Evolutionary conservation across 2,113 vertebrate genomes (phyloP).

Genomic region (Sardina pilchardus): DNA sequence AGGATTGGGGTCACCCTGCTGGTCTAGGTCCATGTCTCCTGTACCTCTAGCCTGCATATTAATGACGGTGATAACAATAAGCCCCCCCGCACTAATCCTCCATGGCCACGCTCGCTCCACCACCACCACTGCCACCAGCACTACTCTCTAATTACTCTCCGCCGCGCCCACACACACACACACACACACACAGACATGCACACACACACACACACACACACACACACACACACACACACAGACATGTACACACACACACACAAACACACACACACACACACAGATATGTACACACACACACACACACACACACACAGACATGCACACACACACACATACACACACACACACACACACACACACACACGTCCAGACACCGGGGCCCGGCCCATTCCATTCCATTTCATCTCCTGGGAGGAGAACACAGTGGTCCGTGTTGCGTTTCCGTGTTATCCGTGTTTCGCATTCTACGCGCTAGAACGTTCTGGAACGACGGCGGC

Average conservation of each 20-base stretch:
- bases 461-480: neutral
- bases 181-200: neutral
- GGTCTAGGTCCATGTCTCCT: neutral
- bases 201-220: neutral
- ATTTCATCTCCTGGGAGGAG: no score
- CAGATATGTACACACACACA: no score
- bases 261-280: no score
- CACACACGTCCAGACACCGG: no score
- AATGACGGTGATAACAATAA: neutral
- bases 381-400: no score
- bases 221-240: neutral
- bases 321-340: no score
- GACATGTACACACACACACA: neutral
- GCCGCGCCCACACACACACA: neutral
- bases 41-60: neutral
- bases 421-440: no score
- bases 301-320: no score
- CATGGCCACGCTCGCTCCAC: neutral
- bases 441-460: no score
- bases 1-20: neutral
- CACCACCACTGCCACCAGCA: no score
- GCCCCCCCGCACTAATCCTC: neutral
- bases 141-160: neutral
- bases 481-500: no score
- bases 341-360: no score